phyloP scores from a whole-genome alignment of 1,140 invertebrate genomes.

The Neodiprion virginianus region DNA sequence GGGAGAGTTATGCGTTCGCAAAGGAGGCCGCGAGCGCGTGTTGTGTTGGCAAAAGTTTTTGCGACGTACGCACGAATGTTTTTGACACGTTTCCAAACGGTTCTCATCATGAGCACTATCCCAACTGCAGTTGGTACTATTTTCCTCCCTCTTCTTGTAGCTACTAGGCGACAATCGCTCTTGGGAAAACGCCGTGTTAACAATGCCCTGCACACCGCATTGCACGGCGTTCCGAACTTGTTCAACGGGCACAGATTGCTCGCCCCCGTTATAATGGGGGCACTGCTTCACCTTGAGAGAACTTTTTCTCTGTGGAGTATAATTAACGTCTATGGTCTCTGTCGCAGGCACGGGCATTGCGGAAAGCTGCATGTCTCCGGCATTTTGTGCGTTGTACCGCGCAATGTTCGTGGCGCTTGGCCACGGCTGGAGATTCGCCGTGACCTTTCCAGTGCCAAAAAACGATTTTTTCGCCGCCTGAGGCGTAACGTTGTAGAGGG shows the following conservation, averaged over 20 bases:
- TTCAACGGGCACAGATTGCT: not conserved
- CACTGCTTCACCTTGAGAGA: constrained; percentile 8
- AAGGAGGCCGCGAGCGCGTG: constrained; percentile 9
- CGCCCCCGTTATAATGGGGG: not conserved
- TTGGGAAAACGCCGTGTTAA: constrained; percentile 43
- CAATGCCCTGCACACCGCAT: constrained; percentile 28
- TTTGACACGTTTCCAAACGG: constrained; percentile 37
- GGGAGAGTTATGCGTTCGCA: constrained; percentile 24
- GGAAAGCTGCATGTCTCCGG: not conserved
- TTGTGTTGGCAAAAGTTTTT: constrained; percentile 34
- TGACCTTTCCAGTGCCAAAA: constrained; percentile 37
- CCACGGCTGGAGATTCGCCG: constrained; percentile 47
- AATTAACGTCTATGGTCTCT: constrained; percentile 7
- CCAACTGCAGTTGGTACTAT: not conserved
- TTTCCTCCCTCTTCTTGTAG: not conserved
- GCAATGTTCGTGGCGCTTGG: constrained; percentile 50
- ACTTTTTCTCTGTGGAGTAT: constrained; percentile 20
- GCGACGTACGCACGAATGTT: constrained; percentile 24
- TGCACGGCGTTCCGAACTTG: not conserved
- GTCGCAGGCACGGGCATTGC: not conserved
- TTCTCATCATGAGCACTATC: constrained; percentile 21
- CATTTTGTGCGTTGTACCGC: not conserved
- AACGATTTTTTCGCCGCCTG: constrained; percentile 46
- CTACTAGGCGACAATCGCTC: constrained; percentile 30
- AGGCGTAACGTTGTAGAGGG: constrained; percentile 28